Evolutionary conservation across 64 coral and sea anemone species (phyloP), one percentile per base, ranked within the genome.

Genomic region (Pachyseris speciosa): DNA sequence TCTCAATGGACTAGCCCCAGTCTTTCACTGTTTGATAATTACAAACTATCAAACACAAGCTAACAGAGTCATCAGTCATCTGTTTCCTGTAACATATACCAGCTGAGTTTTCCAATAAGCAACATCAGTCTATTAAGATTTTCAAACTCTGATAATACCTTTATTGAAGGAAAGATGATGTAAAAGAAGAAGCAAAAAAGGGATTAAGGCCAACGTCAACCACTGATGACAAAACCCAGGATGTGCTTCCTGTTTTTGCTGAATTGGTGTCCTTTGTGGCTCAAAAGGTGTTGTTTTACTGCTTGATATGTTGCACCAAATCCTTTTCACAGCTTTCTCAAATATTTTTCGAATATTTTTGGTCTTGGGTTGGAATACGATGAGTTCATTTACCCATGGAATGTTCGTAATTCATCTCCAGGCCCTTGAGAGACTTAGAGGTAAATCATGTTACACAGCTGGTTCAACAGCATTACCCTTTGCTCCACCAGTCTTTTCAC

Each of bases 161-260:
- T 26, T 3, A 26, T n/a, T 25, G 10, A 81, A 96, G 95, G 4
- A 99, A 95, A 90, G 93, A 99, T 53, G 97, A 99, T 75, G 90
- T 99, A 41, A 94, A 88, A 34, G 97, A 99, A 67, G 97, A 95
- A 58, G 97, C 97, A 10, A 95, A 71, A 28, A 85, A 64, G 40
- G 97, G 97, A 72, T 84, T 99, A 24, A 91, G 87, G 33, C 5
- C 61, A 17, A 32, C 52, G 9, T 69, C 49, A 49, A 73, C 6
- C 19, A 61, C 64, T 27, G 20, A 67, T 19, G 28, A 74, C 37
- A 27, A 29, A 31, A 50, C 22, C 27, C 27, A 70, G 7, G 45
- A 33, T 9, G 19, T 49, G 9, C 86, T 96, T 31, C 95, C 95
- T 37, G 30, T 59, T 5, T 96, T 96, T 66, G 45, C 90, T 50